Evolutionary conservation across 1,140 invertebrate species (phyloP), one percentile per base, ranked within the genome.

Genomic region (Neelides sp.): DNA sequence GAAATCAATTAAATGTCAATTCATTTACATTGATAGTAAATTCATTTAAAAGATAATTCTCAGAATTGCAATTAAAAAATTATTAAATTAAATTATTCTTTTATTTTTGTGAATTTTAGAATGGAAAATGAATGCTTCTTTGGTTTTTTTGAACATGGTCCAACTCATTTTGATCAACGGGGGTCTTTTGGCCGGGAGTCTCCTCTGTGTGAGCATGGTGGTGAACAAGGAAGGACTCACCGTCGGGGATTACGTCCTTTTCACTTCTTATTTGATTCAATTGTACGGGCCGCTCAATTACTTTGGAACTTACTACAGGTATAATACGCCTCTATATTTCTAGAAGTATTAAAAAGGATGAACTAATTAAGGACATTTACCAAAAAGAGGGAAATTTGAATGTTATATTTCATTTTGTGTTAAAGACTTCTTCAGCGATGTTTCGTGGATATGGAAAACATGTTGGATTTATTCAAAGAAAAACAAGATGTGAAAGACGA

Each of bases 381-480:
- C 44, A 32, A 46, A 5, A 12, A 32, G 7, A 46, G 42, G 17
- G 42, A 30, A 3, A 39, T 3, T 12, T 54, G 39, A 39, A 45
- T 10, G 4, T 27, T 26, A 26, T 42, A 10, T 26, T 5, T 45
- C 8, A 49, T 51, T 40, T 36, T 47, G 28, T 26, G 30, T 65
- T 62, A 45, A 63, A 91, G 90, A 64, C 83, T 87, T 40, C 94
- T 98, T 54, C 93, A 98, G 64, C 89, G 90, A 66, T 89, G 92
- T 64, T 97, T 98, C 64, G 80, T 97, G 22, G 94, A 98, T 62
- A 98, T 98, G 94, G 94, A 98, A 72, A 97, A 98, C 66, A 97
- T 98, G 93, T 92, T 98, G 69, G 91, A 96, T 48, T 65, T 98
- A 40, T 70, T 98, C 42, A 76, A 80, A 42, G 84, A 92, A 66